Evolutionary conservation across 1,140 invertebrate genomes (phyloP).

Genomic region (Belonocnema kinseyi): DNA sequence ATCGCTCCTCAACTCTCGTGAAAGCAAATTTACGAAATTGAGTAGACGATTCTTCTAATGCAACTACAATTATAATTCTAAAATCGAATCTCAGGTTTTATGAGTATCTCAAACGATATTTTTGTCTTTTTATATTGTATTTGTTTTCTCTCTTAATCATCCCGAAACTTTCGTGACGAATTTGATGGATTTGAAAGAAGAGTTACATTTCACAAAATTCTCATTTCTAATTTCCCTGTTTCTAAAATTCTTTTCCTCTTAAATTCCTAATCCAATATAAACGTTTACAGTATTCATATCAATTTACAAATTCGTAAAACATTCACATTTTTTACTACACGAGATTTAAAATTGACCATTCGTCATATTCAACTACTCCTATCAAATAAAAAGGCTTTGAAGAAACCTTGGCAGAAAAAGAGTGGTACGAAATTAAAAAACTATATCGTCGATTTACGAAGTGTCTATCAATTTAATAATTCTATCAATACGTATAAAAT

Average conservation of each 20-base stretch:
- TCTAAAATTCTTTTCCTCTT: neutral
- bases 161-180: neutral
- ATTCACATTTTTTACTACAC: neutral
- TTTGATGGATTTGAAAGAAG: neutral
- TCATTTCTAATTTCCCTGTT: neutral
- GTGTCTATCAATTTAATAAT: neutral
- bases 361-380: neutral
- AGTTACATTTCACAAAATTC: slow-evolving; percentile 2
- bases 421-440: neutral
- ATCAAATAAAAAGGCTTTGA: slow-evolving; percentile 25
- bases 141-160: neutral
- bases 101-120: no score
- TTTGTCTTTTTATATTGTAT: neutral
- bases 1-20: neutral
- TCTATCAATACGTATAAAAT: slow-evolving; percentile 7
- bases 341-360: slow-evolving; percentile 11
- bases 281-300: neutral
- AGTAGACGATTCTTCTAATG: no score
- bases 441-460: neutral
- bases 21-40: no score
- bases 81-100: no score
- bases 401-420: neutral
- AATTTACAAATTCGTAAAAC: neutral
- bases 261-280: neutral
- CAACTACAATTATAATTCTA: no score